Conservation (phyloP, 2,888 invertebrate species). For the Lymantria dispar region DNA sequence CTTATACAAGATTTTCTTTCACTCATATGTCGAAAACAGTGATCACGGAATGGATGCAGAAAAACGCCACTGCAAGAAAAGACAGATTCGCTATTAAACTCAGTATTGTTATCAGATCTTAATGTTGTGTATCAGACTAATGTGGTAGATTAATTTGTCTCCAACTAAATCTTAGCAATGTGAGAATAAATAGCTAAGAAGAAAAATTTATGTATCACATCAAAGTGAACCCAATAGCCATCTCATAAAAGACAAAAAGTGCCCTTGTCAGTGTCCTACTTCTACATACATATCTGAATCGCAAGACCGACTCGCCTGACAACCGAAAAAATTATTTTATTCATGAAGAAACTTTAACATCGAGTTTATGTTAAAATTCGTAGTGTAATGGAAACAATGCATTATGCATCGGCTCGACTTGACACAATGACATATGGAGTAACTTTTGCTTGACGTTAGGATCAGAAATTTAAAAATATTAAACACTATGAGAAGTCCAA, state of each 20-base stretch:
- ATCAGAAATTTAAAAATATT: slow-evolving; percentile 63
- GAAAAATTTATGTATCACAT: too few relatives aligned
- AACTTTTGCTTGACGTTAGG: slow-evolving; percentile 71
- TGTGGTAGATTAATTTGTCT: slow-evolving; percentile 53
- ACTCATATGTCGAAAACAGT: slow-evolving; percentile 12
- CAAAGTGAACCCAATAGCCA: too few relatives aligned
- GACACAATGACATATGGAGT: slow-evolving; percentile 79
- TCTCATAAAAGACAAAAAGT: too few relatives aligned
- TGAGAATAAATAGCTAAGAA: too few relatives aligned
- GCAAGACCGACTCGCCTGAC: slow-evolving; percentile 35
- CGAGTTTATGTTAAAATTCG: slow-evolving; percentile 78
- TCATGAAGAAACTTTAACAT: slow-evolving; percentile 78
- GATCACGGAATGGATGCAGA: too few relatives aligned
- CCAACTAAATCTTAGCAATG: slow-evolving; percentile 10
- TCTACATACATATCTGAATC: background rate
- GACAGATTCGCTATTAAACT: background rate
- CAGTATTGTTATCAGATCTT: background rate
- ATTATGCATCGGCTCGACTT: slow-evolving; percentile 68
- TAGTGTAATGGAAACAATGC: slow-evolving; percentile 81
- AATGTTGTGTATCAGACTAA: slow-evolving; percentile 7
- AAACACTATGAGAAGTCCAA: slow-evolving; percentile 47
- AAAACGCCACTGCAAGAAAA: background rate
- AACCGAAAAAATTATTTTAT: slow-evolving; percentile 75
- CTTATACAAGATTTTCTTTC: too few relatives aligned
- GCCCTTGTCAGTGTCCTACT: too few relatives aligned